Base-by-base conservation (phyloP, 1,140 invertebrate species). In the Atta colombica region DNA sequence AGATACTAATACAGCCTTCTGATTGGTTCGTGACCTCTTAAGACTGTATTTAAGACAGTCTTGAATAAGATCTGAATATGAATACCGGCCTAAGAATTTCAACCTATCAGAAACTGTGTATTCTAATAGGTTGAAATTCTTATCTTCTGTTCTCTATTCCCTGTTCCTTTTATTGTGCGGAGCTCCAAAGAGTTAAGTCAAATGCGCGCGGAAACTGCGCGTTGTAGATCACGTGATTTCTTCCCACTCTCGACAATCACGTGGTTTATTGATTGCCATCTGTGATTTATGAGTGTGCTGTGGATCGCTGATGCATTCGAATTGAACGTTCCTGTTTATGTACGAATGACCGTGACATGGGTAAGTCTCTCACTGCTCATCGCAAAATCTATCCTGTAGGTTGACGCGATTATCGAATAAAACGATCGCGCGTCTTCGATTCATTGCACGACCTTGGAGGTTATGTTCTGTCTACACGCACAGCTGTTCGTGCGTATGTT, bases 251-350 rank as follows among this genome's bases (percentile, higher is more conserved):
- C 55, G 74, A 82, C 78, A 66, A 65, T 90, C 71, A 88, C 82
- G 87, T 89, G 80, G 80, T 88, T 74, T 85, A 86, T 88, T 28
- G 84, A 84, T 81, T 87, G 51, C 18, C 21, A 35, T 35, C 69
- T 86, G 72, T 89, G 72, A 86, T 65, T 87, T 86, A 60, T 45
- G 28, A 87, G 71, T 18, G 63, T 35, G 68, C 63, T 58, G n/a
- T 8, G 65, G 86, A 61, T 86, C 72, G 51, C 49, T 65, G 68
- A 77, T 87, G 66, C 72, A 74, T 77, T 45, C 74, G 60, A 25
- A n/a, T 65, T 75, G 65, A 18, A 86, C 78, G 87, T 82, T 18
- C 68, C 65, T 63, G 84, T 45, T 61, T 84, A 6, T 12, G 39
- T 49, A 35, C 66, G 39, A 35, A 31, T 61, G 60, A 45, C 78